Percentiles rank a stretch among this genome's conserved stretches.
Conservation (phyloP, 2,888 invertebrate genomes). For the Epiblema foenella region DNA sequence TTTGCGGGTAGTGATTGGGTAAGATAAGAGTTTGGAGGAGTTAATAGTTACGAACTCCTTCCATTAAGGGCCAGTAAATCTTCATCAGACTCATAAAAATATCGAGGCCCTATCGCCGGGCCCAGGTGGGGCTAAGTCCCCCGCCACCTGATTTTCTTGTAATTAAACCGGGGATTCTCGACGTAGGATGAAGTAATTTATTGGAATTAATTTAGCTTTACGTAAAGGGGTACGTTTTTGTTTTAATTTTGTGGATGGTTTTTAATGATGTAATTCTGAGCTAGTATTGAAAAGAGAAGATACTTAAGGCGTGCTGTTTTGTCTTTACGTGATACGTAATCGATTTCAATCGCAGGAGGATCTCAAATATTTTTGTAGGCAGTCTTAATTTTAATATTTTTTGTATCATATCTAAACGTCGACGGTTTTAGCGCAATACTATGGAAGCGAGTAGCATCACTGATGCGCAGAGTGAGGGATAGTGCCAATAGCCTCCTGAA, state of each 20-base stretch:
- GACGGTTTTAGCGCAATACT: too few relatives aligned
- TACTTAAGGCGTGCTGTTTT: too few relatives aligned
- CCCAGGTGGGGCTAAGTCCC: conserved; percentile 61
- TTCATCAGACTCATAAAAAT: conserved; percentile 44
- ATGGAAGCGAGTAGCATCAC: too few relatives aligned
- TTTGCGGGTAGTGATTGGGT: not conserved
- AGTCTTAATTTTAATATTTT: too few relatives aligned
- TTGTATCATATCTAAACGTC: too few relatives aligned
- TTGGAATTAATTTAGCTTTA: conserved; percentile 50
- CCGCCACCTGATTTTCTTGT: conserved; percentile 64
- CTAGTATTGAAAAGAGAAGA: too few relatives aligned
- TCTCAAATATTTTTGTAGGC: too few relatives aligned
- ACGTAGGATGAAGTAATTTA: conserved; percentile 53
- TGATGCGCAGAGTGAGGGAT: too few relatives aligned
- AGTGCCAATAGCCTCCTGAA: too few relatives aligned
- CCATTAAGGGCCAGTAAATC: conserved; percentile 42
- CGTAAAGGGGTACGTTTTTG: conserved; percentile 41
- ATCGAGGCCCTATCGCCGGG: conserved; percentile 56
- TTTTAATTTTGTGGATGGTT: conserved; percentile 6
- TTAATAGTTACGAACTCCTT: conserved; percentile 19
- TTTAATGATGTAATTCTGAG: not conserved
- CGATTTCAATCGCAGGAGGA: too few relatives aligned
- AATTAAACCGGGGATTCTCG: conserved; percentile 67
- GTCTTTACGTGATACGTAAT: too few relatives aligned
- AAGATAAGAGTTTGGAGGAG: not conserved